Percentiles rank a stretch among this genome's conserved stretches.
These are phyloP conservation scores for Acanthosoma haemorrhoidale DNA, from an alignment of 2,888 invertebrate species.

Conservation along the genomic window DNA sequence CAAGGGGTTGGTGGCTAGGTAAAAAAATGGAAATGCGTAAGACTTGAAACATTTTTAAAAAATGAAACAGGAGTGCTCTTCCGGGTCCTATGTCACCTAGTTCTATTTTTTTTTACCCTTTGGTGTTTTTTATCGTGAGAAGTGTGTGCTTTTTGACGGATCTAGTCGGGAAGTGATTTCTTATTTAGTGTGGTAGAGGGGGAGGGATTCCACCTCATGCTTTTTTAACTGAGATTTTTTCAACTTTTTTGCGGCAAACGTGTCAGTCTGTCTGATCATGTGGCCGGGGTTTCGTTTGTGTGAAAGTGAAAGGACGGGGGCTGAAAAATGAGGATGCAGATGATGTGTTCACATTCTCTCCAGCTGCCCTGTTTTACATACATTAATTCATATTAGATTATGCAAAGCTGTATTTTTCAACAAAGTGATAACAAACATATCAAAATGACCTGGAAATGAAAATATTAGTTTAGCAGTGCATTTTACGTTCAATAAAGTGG, in stretches of 20 bases:
- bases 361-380: background rate
- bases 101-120: background rate
- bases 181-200: too few species aligned
- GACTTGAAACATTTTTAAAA: background rate
- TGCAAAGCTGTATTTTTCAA: too few species aligned
- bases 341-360: background rate
- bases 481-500: too few species aligned
- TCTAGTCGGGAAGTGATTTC: background rate
- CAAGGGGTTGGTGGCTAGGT: background rate
- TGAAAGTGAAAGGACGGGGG: background rate
- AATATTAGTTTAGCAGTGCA: too few species aligned
- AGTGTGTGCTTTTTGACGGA: background rate
- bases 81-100: background rate
- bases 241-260: too few species aligned
- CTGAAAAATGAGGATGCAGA: background rate
- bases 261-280: background rate
- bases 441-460: too few species aligned
- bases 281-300: background rate
- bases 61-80: constrained; percentile 3
- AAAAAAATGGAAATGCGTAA: background rate
- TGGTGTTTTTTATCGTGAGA: background rate
- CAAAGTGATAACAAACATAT: too few species aligned
- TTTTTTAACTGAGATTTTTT: too few species aligned
- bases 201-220: too few species aligned
- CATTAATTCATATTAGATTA: too few species aligned